Evolutionary conservation across 2,888 invertebrate species (phyloP).

Genomic region (Ametastegia equiseti): DNA sequence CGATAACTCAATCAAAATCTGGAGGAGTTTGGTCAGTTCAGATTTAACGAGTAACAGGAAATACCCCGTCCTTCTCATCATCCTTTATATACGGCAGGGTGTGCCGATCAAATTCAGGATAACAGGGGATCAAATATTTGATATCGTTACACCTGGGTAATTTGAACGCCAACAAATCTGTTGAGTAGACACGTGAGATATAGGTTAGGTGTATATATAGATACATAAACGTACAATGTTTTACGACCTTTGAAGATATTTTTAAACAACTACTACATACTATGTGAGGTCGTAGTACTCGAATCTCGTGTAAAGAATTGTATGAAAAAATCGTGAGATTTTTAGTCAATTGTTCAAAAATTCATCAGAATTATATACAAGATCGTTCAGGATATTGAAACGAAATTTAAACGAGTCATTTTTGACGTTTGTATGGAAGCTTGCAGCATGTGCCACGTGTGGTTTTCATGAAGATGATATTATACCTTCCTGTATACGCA

Average conservation of each 20-base stretch:
- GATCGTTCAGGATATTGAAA: no score
- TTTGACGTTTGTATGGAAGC: not conserved
- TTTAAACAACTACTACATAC: not conserved
- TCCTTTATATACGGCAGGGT: not conserved
- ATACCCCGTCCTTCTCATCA: not conserved
- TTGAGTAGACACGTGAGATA: not conserved
- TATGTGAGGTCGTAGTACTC: no score
- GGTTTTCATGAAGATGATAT: not conserved
- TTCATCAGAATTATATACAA: no score
- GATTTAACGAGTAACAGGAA: slow-evolving; percentile 26
- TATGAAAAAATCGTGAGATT: no score
- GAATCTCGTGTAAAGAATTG: no score
- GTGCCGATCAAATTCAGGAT: slow-evolving; percentile 32
- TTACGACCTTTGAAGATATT: not conserved
- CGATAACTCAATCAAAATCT: not conserved
- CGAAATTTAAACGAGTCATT: no score
- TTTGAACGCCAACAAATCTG: slow-evolving; percentile 7
- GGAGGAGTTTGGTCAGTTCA: not conserved
- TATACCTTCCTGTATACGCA: not conserved
- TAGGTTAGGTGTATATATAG: no score
- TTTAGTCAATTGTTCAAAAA: no score
- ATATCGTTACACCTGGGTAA: slow-evolving; percentile 20
- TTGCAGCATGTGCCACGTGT: not conserved
- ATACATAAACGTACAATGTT: not conserved
- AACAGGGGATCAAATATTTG: slow-evolving; percentile 35